phyloP scores from a whole-genome alignment of 2,888 invertebrate genomes.

The Pheosia gnoma region DNA sequence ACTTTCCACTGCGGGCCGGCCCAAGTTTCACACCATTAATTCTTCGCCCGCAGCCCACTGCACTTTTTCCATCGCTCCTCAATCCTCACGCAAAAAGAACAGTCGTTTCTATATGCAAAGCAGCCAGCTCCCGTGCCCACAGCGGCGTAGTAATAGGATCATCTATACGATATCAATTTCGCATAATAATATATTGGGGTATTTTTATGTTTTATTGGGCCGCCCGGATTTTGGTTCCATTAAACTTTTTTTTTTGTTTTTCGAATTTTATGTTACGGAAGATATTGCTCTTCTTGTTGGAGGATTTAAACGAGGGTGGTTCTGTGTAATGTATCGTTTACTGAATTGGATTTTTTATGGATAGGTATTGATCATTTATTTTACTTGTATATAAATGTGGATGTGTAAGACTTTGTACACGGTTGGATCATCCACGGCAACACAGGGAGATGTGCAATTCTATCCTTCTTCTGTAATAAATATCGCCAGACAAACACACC shows the following conservation, averaged over 20 bases:
- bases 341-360: slow-evolving; percentile 27
- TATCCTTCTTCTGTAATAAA: too few species aligned
- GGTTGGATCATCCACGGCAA: too few species aligned
- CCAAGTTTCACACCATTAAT: slow-evolving; percentile 79
- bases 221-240: slow-evolving; percentile 68
- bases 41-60: slow-evolving; percentile 72
- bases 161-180: slow-evolving; percentile 70
- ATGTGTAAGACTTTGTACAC: too few species aligned
- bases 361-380: neutral
- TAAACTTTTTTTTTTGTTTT: slow-evolving; percentile 69
- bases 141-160: slow-evolving; percentile 73
- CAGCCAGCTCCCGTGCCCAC: slow-evolving; percentile 52
- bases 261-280: slow-evolving; percentile 79
- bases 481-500: too few species aligned
- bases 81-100: slow-evolving; percentile 48
- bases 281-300: slow-evolving; percentile 66
- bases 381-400: too few species aligned
- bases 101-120: slow-evolving; percentile 77
- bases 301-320: slow-evolving; percentile 36
- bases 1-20: slow-evolving; percentile 47
- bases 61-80: slow-evolving; percentile 63
- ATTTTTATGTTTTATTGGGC: slow-evolving; percentile 75
- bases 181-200: slow-evolving; percentile 74
- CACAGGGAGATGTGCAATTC: too few species aligned
- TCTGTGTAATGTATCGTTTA: slow-evolving; percentile 40